Evolutionary conservation across 2,797 vertebrate genomes (phyloP).

Genomic region (Phoxinus dragarum): DNA sequence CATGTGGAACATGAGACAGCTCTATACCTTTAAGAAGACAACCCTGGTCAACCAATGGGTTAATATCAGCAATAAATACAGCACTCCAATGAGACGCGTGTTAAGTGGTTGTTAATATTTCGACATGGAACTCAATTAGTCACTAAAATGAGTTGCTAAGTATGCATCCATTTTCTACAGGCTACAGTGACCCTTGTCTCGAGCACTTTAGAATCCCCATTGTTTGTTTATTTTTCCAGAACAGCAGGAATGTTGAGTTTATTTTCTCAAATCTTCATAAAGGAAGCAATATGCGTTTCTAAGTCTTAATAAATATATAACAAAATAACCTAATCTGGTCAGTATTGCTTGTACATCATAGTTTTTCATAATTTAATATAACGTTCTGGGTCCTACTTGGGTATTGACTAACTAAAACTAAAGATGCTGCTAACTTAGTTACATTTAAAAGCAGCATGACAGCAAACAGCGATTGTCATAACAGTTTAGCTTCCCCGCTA

Average conservation of each 20-base stretch:
- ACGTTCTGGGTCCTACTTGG: neutral
- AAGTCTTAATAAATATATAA: neutral
- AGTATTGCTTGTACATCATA: neutral
- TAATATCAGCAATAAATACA: neutral
- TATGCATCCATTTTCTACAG: conserved; percentile 20
- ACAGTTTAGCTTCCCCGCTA: neutral
- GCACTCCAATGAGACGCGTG: too few species aligned
- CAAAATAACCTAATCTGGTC: neutral
- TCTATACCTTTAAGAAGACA: neutral
- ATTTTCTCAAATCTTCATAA: neutral
- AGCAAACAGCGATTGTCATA: neutral
- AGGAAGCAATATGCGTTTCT: neutral
- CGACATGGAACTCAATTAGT: neutral
- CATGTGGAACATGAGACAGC: neutral
- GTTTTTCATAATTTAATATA: neutral
- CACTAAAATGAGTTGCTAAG: neutral
- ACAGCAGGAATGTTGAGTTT: conserved; percentile 27
- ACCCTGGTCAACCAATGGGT: neutral
- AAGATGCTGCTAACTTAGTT: neutral
- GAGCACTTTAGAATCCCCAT: conserved; percentile 33
- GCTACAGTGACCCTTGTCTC: neutral
- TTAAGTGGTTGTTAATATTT: neutral
- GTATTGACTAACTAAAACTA: neutral
- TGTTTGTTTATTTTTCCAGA: conserved; percentile 47
- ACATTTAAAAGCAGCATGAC: neutral